Base-by-base conservation (phyloP, 2,888 invertebrate species). In the Eristalinus aeneus region DNA sequence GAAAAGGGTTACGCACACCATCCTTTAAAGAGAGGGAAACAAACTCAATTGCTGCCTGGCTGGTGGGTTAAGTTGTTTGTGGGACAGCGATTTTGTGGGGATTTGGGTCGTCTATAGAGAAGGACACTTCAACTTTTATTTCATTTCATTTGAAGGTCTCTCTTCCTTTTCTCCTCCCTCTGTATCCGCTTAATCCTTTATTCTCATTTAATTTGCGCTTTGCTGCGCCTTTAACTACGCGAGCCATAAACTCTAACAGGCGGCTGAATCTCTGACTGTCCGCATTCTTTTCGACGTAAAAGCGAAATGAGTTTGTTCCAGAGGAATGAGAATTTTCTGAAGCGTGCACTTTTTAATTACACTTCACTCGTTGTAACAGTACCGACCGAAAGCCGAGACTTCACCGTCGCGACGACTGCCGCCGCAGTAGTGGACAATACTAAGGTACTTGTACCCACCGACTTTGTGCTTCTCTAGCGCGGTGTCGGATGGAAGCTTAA, bases 311-410 rank as follows among this genome's bases (percentile, higher is more conserved):
- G 69, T 78, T 74, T 74, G 64, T 74, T 74, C n/a, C 34, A 58
- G 39, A 39, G 64, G 73, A 69, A 64, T 58, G 64, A 36, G 58
- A 6, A 46, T 27, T 74, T 69, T 71, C 78, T 71, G 27, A 78
- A 74, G 78, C 83, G 69, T 83, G 65, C 74, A 71, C 54, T 83
- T 83, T 83, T 78, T 83, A 83, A 78, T 83, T 83, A 83, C 68
- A 58, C 68, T 63, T 39, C 11, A 12, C 10, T 72, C 23, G 77
- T 58, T 77, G 63, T 77, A 46, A 77, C 73, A 73, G 46, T 46
- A 31, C 34, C 6, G 64, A 69, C 2, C 27, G 31, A 31, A 20
- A 53, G 31, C 12, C 23, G 60, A 23, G 23, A 56, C 12, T 16
- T 23, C 20, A 4, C 20, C 31, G n/a, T 20, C 12, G 22, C 22